Base-by-base conservation (phyloP, 2,113 vertebrate genomes). In the Pseudorhombus dupliciocellatus region DNA sequence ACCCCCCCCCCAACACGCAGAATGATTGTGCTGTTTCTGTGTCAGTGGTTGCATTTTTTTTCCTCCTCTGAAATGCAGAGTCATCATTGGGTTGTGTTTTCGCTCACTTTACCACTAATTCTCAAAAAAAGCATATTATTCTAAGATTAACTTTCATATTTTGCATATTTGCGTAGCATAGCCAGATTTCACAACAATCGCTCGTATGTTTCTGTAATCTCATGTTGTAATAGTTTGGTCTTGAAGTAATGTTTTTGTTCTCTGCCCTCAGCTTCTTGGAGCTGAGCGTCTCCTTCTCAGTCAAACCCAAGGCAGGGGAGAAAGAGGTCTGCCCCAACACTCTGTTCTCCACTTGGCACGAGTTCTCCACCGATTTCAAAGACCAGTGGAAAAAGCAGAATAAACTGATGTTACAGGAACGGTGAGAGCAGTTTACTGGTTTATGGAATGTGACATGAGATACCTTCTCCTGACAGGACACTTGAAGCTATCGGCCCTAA, bases 351-450 rank as follows among this genome's bases (percentile, higher is more conserved):
- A 80, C 96, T 92, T 98, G 97, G 97, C 95, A 98, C 40, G 97
- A 98, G 93, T 98, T 98, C 91, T 97, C 96, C 81, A 93, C 95
- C 24, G 95, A 99, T 91, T 98, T 98, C 90, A 99, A 98, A 93
- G 97, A 98, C 24, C 95, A 94, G 51, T 98, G 97, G 97, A 98
- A 98, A 90, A 97, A 95, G 81, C 95, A 98, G 85, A 99, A 97
- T 86, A 98, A 97, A 85, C 86, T 95, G 79, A 95, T 98, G 88
- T 92, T 98, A 74, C 92, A 96, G 91, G 96, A 98, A 91, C 95
- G 95, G 97, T 98, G 89, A 91, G n/a, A 70, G 37, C n/a, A 15
- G 21, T 64, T 44, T 64, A 42, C 46, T 3, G 3, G 74, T 66
- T 71, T n/a, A 66, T 25, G 64, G 21, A 46, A n/a, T 37, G 34